These are phyloP conservation scores for Philypnodon macrostomus DNA, from an alignment of 2,797 vertebrate species.

Conservation along the genomic window DNA sequence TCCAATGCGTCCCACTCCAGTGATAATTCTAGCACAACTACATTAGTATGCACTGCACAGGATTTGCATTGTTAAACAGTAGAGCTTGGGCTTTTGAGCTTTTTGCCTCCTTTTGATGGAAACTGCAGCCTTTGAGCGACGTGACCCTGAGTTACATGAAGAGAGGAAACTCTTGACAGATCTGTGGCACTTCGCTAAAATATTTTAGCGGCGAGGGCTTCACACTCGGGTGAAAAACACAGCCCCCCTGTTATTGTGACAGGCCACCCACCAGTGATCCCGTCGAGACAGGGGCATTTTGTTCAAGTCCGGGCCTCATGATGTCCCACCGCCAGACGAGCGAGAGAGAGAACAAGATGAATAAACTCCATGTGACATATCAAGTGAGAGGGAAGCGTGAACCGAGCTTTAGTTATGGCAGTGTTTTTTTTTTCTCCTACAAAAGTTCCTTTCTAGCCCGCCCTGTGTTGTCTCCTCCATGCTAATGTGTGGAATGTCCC, in stretches of 20 bases:
- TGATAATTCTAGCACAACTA: no score
- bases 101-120: constrained; percentile 32
- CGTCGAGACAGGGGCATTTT: constrained; percentile 55
- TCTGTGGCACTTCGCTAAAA: constrained; percentile 32
- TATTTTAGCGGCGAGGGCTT: constrained; percentile 40
- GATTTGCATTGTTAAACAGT: constrained; percentile 25
- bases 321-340: constrained; percentile 44
- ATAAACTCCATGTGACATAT: constrained; percentile 47
- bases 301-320: constrained; percentile 48
- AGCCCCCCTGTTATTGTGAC: constrained; percentile 51
- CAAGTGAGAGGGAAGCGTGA: constrained; percentile 36
- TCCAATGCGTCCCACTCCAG: no score
- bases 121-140: constrained; percentile 38
- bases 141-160: constrained; percentile 48
- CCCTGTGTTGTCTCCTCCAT: constrained; percentile 15
- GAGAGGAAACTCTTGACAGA: constrained; percentile 31
- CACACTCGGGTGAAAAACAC: constrained; percentile 52
- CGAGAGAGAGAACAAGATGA: constrained; percentile 20
- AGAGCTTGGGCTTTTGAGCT: constrained; percentile 35
- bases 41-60: constrained; percentile 14
- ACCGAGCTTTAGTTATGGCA: constrained; percentile 48
- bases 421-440: constrained; percentile 42
- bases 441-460: constrained; percentile 40
- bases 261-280: constrained; percentile 50
- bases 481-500: constrained; percentile 55